Percentiles rank a stretch among this genome's conserved stretches.
Evolutionary conservation across 1,140 invertebrate genomes (phyloP).

Genomic region (Psix sp.): DNA sequence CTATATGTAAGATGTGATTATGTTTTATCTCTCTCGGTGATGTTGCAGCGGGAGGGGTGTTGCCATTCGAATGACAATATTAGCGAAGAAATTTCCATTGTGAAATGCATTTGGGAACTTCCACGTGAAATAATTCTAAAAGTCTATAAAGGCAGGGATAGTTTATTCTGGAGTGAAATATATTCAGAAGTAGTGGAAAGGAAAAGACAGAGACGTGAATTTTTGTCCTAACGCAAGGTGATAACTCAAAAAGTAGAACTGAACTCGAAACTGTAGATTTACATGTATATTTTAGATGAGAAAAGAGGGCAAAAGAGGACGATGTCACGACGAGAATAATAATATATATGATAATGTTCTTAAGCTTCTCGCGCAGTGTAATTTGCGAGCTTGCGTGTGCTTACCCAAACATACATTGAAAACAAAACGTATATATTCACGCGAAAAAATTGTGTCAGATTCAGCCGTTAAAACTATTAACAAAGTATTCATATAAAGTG

Average conservation of each 20-base stretch:
- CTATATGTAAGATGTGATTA: conserved; percentile 82
- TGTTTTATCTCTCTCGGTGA: no score
- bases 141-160: conserved; percentile 32
- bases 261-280: conserved; percentile 56
- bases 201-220: conserved; percentile 13
- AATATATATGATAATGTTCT: conserved; percentile 67
- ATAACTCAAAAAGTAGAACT: conserved; percentile 57
- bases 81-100: conserved; percentile 16
- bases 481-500: conserved; percentile 41
- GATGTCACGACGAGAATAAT: conserved; percentile 53
- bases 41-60: no score
- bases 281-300: conserved; percentile 59
- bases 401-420: conserved; percentile 10
- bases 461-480: conserved; percentile 49
- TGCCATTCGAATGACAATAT: conserved; percentile 66
- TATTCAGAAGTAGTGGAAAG: conserved; percentile 17
- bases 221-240: conserved; percentile 24
- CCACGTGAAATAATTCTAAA: conserved; percentile 27
- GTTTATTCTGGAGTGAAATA: conserved; percentile 19
- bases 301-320: conserved; percentile 33
- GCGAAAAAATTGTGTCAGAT: conserved; percentile 41
- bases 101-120: conserved; percentile 27
- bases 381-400: conserved; percentile 21
- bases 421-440: conserved; percentile 23
- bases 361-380: conserved; percentile 36